These are phyloP conservation scores for Bombyx mandarina DNA, from an alignment of 1,140 invertebrate genomes.

Conservation along the genomic window DNA sequence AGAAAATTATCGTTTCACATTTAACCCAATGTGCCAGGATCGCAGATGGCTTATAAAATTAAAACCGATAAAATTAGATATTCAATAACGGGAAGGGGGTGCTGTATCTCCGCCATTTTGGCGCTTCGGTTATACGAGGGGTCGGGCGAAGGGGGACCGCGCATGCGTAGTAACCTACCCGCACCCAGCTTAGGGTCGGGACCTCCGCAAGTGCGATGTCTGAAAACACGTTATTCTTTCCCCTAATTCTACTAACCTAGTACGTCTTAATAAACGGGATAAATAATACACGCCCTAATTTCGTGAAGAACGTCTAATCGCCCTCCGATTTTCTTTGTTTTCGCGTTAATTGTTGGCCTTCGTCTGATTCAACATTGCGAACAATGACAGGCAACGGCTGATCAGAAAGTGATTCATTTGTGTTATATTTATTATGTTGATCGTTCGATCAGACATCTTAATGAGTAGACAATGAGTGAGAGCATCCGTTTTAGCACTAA, in stretches of 20 bases:
- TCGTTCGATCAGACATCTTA: slow-evolving; percentile 13
- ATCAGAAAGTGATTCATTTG: slow-evolving; percentile 29
- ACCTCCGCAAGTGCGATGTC: slow-evolving; percentile 59
- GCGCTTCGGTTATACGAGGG: slow-evolving; percentile 47
- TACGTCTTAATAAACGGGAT: slow-evolving; percentile 56
- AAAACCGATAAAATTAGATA: slow-evolving; percentile 67
- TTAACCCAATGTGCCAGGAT: slow-evolving; percentile 18
- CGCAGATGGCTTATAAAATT: slow-evolving; percentile 33
- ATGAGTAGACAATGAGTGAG: slow-evolving; percentile 1
- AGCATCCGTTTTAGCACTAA: neutral
- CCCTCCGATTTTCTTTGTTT: neutral
- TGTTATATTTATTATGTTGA: slow-evolving; percentile 16
- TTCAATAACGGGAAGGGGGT: slow-evolving; percentile 64
- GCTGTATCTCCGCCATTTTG: slow-evolving; percentile 63
- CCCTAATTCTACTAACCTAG: slow-evolving; percentile 63
- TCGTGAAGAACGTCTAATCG: slow-evolving; percentile 13
- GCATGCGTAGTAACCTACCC: slow-evolving; percentile 53
- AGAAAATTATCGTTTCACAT: too few species aligned
- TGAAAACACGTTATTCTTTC: slow-evolving; percentile 67
- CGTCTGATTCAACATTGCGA: slow-evolving; percentile 8
- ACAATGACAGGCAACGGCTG: slow-evolving; percentile 55
- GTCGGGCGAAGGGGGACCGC: slow-evolving; percentile 50
- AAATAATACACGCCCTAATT: slow-evolving; percentile 41
- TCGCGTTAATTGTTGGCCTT: too few species aligned
- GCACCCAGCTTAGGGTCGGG: slow-evolving; percentile 60